These are phyloP conservation scores for Tortricodes alternella DNA, from an alignment of 2,888 invertebrate species.

Conservation along the genomic window DNA sequence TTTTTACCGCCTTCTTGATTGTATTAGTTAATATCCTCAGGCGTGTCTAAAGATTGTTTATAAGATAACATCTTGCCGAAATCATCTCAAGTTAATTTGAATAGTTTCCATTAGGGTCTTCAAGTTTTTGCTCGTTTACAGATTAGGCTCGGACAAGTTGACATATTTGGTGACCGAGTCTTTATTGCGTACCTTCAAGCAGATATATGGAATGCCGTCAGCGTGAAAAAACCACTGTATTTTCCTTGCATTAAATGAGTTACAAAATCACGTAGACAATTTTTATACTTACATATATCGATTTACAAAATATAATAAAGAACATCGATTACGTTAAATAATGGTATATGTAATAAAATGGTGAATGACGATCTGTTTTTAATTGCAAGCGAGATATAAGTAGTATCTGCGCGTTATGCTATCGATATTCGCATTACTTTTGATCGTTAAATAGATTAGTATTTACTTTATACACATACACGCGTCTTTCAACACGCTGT, in stretches of 20 bases:
- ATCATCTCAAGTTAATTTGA: constrained; percentile 32
- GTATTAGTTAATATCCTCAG: background rate
- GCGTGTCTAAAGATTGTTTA: background rate
- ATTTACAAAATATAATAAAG: background rate
- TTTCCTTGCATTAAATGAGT: constrained; percentile 4
- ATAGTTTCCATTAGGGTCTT: constrained; percentile 39
- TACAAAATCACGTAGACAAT: constrained; percentile 5
- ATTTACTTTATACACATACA: too few species aligned
- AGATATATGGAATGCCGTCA: constrained; percentile 42
- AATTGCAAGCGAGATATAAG: background rate
- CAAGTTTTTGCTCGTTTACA: constrained; percentile 52
- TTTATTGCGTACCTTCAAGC: constrained; percentile 46
- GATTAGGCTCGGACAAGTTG: constrained; percentile 57
- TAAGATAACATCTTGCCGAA: constrained; percentile 11
- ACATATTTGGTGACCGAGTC: constrained; percentile 59
- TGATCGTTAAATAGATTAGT: constrained; percentile 29
- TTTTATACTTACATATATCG: background rate
- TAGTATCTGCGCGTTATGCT: constrained; percentile 14
- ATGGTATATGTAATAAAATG: too few species aligned
- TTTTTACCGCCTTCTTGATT: background rate
- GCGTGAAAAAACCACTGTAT: constrained; percentile 47
- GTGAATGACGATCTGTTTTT: background rate
- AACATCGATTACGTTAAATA: too few species aligned
- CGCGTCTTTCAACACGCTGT: background rate
- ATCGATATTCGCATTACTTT: constrained; percentile 2